Evolutionary conservation across 1,140 invertebrate species (phyloP).

Genomic region (Lepeophtheirus salmonis): DNA sequence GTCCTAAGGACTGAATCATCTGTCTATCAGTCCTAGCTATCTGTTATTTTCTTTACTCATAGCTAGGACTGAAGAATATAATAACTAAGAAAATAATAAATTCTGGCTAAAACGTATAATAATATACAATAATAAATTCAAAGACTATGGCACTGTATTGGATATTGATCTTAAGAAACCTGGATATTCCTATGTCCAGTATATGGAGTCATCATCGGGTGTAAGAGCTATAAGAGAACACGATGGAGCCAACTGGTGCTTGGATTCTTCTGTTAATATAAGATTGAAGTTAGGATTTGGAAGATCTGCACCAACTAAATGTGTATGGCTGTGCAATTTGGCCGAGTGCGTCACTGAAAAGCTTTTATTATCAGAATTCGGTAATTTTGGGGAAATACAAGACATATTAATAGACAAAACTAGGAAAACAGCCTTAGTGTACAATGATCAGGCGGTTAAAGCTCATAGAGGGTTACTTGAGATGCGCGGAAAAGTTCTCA

Average conservation of each 20-base stretch:
- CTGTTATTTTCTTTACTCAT: too few relatives aligned
- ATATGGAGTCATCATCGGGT: constrained; percentile 79
- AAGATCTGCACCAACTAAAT: constrained; percentile 85
- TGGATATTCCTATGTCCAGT: constrained; percentile 89
- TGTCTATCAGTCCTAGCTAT: too few relatives aligned
- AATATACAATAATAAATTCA: constrained; percentile 79
- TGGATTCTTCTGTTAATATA: too few relatives aligned
- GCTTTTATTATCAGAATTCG: constrained; percentile 54
- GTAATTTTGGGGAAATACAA: constrained; percentile 50
- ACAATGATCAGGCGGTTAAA: constrained; percentile 50
- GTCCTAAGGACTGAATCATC: too few relatives aligned
- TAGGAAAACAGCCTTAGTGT: constrained; percentile 63
- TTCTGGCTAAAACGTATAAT: too few relatives aligned
- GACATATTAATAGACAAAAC: constrained; percentile 56
- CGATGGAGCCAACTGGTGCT: constrained; percentile 48
- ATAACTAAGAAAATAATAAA: too few relatives aligned
- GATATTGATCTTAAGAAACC: constrained; percentile 38
- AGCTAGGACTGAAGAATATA: too few relatives aligned
- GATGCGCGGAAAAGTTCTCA: constrained; percentile 60
- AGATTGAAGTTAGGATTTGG: constrained; percentile 81
- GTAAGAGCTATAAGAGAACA: constrained; percentile 79
- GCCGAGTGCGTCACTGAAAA: constrained; percentile 57
- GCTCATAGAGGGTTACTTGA: constrained; percentile 77
- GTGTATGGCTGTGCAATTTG: constrained; percentile 82
- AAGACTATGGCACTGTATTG: constrained; percentile 85